Conservation (phyloP, 2,888 invertebrate species). For the Clanis bilineata region DNA sequence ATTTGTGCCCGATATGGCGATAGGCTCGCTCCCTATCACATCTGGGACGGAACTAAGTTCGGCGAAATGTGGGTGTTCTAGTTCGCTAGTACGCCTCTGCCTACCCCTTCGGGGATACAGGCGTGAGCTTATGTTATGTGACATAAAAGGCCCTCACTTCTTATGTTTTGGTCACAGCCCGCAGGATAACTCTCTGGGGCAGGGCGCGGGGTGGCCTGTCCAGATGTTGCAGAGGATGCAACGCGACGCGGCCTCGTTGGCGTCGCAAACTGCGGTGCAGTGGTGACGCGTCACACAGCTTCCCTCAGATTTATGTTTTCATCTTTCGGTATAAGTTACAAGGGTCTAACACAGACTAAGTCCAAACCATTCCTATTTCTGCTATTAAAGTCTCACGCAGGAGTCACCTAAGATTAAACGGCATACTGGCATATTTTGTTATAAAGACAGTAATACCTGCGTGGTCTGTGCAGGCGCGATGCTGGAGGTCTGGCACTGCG, state of each 20-base stretch:
- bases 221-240: slow-evolving; percentile 40
- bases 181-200: slow-evolving; percentile 50
- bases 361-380: not conserved
- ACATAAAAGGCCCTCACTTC: slow-evolving; percentile 71
- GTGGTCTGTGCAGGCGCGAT: slow-evolving; percentile 32
- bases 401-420: too few species aligned
- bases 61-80: too few species aligned
- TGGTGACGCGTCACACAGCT: slow-evolving; percentile 29
- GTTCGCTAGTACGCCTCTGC: too few species aligned
- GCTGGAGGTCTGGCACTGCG: slow-evolving; percentile 77
- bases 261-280: slow-evolving; percentile 29
- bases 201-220: slow-evolving; percentile 18
- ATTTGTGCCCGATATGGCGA: too few species aligned
- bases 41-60: too few species aligned
- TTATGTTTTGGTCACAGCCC: slow-evolving; percentile 65
- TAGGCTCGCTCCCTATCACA: too few species aligned
- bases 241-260: slow-evolving; percentile 29
- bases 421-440: too few species aligned
- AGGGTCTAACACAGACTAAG: too few species aligned
- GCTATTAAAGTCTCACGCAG: too few species aligned
- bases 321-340: slow-evolving; percentile 53
- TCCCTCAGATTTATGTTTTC: slow-evolving; percentile 63
- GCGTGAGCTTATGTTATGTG: too few species aligned
- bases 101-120: too few species aligned
- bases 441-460: slow-evolving; percentile 9